A percentile compares a stretch with the other conserved stretches of the same genome.
Evolutionary conservation across 2,113 vertebrate genomes (phyloP).

Genomic region (Pelecanoides urinatrix): DNA sequence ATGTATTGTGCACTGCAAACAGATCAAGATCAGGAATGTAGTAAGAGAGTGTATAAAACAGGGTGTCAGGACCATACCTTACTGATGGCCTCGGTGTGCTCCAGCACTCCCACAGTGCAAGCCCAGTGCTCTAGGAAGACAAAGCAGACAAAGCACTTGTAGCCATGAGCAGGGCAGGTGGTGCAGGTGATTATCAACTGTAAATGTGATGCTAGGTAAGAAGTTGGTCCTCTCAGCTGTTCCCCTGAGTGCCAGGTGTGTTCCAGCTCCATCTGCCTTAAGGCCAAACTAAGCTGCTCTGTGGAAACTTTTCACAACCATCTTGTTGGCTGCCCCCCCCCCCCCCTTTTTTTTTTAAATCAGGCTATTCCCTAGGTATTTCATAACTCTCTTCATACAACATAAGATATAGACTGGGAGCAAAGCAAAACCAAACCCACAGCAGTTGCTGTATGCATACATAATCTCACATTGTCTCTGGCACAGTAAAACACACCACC

Average conservation of each 20-base stretch:
- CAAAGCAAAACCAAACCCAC: not conserved
- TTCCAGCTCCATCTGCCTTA: not conserved
- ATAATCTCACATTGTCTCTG: not conserved
- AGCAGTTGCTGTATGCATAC: not conserved
- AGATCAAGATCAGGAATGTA: not conserved
- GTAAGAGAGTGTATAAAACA: rapidly evolving
- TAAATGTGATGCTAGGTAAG: too few relatives aligned
- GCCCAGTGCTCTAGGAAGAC: not conserved
- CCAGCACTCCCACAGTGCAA: not conserved
- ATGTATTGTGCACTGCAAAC: not conserved
- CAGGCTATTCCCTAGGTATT: not conserved
- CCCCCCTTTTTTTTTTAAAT: not conserved
- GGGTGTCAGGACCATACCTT: not conserved
- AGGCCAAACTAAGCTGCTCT: not conserved
- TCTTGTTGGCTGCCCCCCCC: rapidly evolving
- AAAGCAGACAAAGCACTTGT: not conserved
- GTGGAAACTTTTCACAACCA: not conserved
- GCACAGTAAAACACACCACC: not conserved
- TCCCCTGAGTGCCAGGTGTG: not conserved
- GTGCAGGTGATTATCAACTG: not conserved
- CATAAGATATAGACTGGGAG: not conserved
- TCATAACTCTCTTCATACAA: not conserved
- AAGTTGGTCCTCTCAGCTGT: not conserved
- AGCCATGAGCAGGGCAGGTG: not conserved
- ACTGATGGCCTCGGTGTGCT: rapidly evolving